These are phyloP conservation scores for Aplodontia rufa DNA, from an alignment of 2,113 vertebrate genomes.

Conservation along the genomic window DNA sequence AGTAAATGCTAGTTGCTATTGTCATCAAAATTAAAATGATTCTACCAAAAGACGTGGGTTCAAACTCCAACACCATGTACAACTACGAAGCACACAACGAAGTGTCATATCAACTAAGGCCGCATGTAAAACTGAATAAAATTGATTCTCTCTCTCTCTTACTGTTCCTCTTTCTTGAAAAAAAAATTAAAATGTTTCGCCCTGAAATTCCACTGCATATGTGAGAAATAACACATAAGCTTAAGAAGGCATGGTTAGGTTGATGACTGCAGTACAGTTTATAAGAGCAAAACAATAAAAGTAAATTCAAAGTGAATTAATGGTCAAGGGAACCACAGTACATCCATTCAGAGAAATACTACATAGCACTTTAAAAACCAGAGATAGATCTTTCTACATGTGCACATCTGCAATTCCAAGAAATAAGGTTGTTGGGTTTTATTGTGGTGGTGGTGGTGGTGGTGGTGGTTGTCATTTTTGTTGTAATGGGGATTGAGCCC, in stretches of 20 bases:
- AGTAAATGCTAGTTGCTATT: neutral
- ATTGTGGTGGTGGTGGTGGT: too few relatives aligned
- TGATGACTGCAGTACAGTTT: neutral
- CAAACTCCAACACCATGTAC: too few relatives aligned
- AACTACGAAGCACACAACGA: too few relatives aligned
- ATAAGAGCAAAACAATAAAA: neutral
- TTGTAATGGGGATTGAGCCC: neutral
- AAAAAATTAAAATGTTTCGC: conserved; percentile 28
- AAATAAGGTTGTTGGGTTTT: neutral
- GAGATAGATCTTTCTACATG: neutral
- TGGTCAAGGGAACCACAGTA: neutral
- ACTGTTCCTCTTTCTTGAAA: too few relatives aligned
- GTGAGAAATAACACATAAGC: neutral
- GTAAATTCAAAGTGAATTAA: conserved; percentile 6
- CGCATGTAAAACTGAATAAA: too few relatives aligned
- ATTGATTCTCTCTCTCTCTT: too few relatives aligned
- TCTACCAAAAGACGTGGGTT: too few relatives aligned
- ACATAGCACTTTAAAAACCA: neutral
- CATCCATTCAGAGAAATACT: neutral
- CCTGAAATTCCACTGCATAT: neutral
- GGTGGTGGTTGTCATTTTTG: too few relatives aligned
- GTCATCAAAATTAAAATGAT: conserved; percentile 39
- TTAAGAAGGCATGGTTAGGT: neutral
- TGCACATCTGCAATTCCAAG: neutral
- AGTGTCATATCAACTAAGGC: too few relatives aligned